Evolutionary conservation across 2,888 invertebrate species (phyloP), one percentile per base, ranked within the genome.

Genomic region (Drosophila siamana): DNA sequence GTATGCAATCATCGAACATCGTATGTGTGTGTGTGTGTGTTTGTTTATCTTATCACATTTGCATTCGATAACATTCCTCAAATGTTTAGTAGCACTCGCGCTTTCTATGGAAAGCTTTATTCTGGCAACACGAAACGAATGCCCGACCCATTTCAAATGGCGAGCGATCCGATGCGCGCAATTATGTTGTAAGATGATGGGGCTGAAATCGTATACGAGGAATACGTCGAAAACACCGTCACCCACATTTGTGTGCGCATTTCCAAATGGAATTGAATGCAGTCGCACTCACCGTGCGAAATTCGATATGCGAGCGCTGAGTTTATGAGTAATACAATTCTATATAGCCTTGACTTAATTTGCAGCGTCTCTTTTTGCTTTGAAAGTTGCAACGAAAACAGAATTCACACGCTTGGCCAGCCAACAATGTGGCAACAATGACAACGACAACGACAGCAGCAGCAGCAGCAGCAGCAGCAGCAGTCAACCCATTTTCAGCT

Each of bases 311-410:
- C 19, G n/a, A 16, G 28, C 52, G 40, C 28, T 41, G 40, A 85
- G 54, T 81, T 78, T 61, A 88, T 82, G 82, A 82, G 82, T 82
- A 88, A 81, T 74, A 66, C 68, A 70, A 81, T 65, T 60, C 70
- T 56, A 68, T 55, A 66, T 47, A 83, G 74, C 83, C 83, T 88
- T 83, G 83, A 83, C 83, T 83, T 83, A 62, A 83, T 83, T 83
- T 88, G 80, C 77, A 57, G 74, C 54, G 83, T 83, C 76, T 85
- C 83, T 78, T 78, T 73, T 82, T 88, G 69, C 83, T 82, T 88
- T 83, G 83, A 83, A 83, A 83, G 88, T 88, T 83, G 88, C 83
- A 83, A 80, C 83, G 84, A 83, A 83, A 70, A 80, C 83, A 83
- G 74, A 86, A 80, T 83, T 83, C 83, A 83, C 86, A 83, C 83